Conservation (phyloP, 37 sponge, comb jelly and placozoan genomes). For the Spongia lamella region DNA sequence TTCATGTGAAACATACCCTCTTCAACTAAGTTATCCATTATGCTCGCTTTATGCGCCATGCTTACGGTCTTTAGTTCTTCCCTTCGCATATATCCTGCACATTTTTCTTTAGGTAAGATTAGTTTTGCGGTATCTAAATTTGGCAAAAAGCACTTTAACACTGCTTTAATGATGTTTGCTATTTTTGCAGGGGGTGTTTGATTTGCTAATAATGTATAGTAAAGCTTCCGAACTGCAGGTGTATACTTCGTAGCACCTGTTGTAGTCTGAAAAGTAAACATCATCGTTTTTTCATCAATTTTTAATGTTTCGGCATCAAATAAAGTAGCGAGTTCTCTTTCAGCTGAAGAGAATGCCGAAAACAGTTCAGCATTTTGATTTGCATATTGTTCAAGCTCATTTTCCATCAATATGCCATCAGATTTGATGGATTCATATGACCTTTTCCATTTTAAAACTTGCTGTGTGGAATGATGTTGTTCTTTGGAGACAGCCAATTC, state of each 20-base stretch:
- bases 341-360: too few species aligned
- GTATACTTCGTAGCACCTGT: constrained; percentile 17
- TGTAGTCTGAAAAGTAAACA: background rate
- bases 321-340: too few species aligned
- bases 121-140: constrained; percentile 4
- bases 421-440: too few species aligned
- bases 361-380: too few species aligned
- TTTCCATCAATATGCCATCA: too few species aligned
- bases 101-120: constrained; percentile 24
- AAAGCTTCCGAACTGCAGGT: constrained; percentile 28
- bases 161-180: constrained; percentile 21
- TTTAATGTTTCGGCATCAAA: too few species aligned
- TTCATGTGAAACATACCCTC: constrained; percentile 21
- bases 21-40: background rate
- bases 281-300: too few species aligned
- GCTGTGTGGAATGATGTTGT: too few species aligned
- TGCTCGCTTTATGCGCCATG: constrained; percentile 36
- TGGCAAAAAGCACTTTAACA: constrained; percentile 35
- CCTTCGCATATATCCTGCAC: constrained; percentile 36
- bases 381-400: too few species aligned
- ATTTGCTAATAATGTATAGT: constrained; percentile 27
- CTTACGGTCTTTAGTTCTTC: constrained; percentile 33
- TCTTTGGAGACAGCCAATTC: too few species aligned
- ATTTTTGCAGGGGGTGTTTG: constrained; percentile 32
- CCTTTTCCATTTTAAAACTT: too few species aligned